Base-by-base conservation (phyloP, 2,113 vertebrate genomes). In the Rhinopithecus roxellana region DNA sequence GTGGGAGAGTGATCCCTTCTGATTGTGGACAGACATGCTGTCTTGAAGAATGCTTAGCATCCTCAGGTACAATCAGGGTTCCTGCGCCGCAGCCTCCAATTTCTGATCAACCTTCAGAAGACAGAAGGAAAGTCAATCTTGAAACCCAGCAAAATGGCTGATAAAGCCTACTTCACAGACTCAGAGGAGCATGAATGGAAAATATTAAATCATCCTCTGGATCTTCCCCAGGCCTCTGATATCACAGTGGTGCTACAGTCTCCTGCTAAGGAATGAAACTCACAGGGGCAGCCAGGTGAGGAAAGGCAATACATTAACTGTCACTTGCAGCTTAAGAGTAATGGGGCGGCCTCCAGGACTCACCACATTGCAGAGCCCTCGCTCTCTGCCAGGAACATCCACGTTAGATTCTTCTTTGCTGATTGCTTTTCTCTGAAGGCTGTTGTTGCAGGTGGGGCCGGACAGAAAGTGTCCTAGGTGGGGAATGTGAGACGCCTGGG, bases 141-240 rank as follows among this genome's bases (percentile, higher is more conserved):
- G 6, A 70, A 59, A 16, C 78, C 48, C 59, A 35, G 12, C 48
- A 17, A 69, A 69, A 90, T 82, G 64, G 9, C 88, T 45, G 40
- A 32, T 57, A 38, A 45, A 45, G 43, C 22, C 87, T 35, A 25
- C 13, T 23, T 10, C 10, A 9, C 59, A 5, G 57, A 32, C 23
- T 22, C 32, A 18, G 35, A 40, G 38, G 10, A 52, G 57, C 48
- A 27, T 7, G n/a, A 8, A 55, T 11, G 30, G 48, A 55, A 67
- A 23, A 0, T 52, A 55, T 77, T 94, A 32, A 32, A 0, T 0
- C 18, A 35, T 30, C 6, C 69, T 40, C 22, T 59, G 87, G 55
- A 38, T 90, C 11, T 9, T 74, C 81, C 72, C 48, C 82, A 48
- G 50, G 72, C 91, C 90, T 92, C 79, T 27, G 8, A 20, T 64